Conservation (phyloP, 2,797 vertebrate species). For the Champsocephalus esox region DNA sequence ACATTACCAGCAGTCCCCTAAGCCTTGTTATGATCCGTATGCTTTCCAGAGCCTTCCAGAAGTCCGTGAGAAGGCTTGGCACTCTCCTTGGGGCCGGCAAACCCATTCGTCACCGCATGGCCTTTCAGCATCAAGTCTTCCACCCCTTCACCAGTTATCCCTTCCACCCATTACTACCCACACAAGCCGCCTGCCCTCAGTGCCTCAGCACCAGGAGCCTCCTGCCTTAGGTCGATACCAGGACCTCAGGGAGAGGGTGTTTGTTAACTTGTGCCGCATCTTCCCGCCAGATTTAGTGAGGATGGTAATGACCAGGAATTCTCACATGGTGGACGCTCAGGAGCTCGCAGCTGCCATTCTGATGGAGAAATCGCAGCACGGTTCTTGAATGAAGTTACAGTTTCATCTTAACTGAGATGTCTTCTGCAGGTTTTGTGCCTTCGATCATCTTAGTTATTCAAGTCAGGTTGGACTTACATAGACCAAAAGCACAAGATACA, state of each 20-base stretch:
- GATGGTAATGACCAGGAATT: constrained; percentile 93
- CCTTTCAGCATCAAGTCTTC: constrained; percentile 36
- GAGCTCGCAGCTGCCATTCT: constrained; percentile 95
- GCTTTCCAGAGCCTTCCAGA: constrained; percentile 89
- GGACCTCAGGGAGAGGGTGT: constrained; percentile 91
- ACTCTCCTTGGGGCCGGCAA: constrained; percentile 77
- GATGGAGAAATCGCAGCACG: constrained; percentile 90
- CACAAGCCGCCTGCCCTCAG: constrained; percentile 39
- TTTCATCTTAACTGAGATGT: background rate
- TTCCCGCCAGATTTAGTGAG: constrained; percentile 93
- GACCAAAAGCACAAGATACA: constrained; percentile 32
- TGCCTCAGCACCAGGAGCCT: constrained; percentile 80
- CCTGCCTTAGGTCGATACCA: constrained; percentile 82
- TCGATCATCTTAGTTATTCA: constrained; percentile 12
- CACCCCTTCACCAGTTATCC: constrained; percentile 33
- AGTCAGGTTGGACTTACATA: constrained; percentile 19
- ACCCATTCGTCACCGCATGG: constrained; percentile 47
- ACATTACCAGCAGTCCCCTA: constrained; percentile 86
- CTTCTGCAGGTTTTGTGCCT: constrained; percentile 21
- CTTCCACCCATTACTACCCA: constrained; percentile 37
- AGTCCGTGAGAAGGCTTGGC: constrained; percentile 88
- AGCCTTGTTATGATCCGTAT: constrained; percentile 90
- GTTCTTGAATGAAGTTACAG: constrained; percentile 82
- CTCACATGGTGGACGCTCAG: constrained; percentile 92
- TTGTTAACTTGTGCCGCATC: constrained; percentile 94